Evolutionary conservation across 1,140 invertebrate species (phyloP), one percentile per base, ranked within the genome.

Genomic region (Bombus ignitus): DNA sequence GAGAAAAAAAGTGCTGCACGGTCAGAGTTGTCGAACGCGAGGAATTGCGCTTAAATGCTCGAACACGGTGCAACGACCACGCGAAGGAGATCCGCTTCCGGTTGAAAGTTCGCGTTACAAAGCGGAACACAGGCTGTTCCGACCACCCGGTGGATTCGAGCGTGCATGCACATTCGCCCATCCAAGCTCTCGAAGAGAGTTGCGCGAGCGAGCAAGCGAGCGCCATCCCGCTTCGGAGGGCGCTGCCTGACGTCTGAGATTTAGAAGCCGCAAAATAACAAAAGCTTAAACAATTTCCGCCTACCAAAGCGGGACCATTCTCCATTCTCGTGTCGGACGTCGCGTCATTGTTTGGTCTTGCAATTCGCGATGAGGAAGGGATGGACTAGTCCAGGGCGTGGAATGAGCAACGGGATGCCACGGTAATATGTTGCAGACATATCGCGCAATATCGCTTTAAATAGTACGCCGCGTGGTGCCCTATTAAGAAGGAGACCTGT

Each of bases 221-320:
- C 47, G 47, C 18, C 47, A 39, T 18, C n/a, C 66, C 6, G 39
- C 39, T 35, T 53, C 62, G 35, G 68, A 70, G 87, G 83, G 85
- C 70, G 83, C 39, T 42, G 65, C 39, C 82, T 91, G 91, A 93
- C 89, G 90, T 92, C 92, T 92, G 92, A 93, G 92, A 94, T 92
- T 93, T 91, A 89, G 92, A 92, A 93, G 91, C 93, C 92, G 84
- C 90, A 92, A 93, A 92, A 93, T 92, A 90, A 93, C 92, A 92
- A 94, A 93, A 92, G 92, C 92, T 93, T 87, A 91, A 93, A 93
- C 92, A 92, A 93, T 94, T 93, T 92, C 89, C 91, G 91, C 80
- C 75, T 84, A 92, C 91, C 93, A 90, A 92, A 92, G 91, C 89
- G 70, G 66, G 68, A 87, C 89, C 86, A 86, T 86, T 87, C 91